Evolutionary conservation across 2,797 vertebrate genomes (phyloP), one percentile per base, ranked within the genome.

Genomic region (Hipposideros larvatus): DNA sequence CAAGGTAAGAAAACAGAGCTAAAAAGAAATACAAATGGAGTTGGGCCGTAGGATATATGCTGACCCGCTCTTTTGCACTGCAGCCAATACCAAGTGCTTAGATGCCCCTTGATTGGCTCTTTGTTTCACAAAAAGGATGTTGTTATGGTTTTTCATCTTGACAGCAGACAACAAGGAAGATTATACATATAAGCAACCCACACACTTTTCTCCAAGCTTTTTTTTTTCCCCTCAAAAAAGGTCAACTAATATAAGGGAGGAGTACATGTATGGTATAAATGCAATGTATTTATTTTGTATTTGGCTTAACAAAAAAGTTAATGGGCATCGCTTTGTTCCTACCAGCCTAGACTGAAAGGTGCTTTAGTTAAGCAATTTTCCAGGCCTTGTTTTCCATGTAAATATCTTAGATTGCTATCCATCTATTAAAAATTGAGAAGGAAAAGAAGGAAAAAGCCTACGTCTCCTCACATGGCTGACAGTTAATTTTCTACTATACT

Each of bases 401-500:
- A 96, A 96, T 95, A 63, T 88, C 87, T 92, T 91, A 93, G 43
- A 90, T 65, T 84, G 59, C 73, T 91, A 79, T 73, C 88, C 22
- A 53, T 89, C 53, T 90, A 37, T 65, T 51, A 88, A 87, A 86
- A 94, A 82, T 46, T 87, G 37, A 90, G 46, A 95, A 82, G 87
- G 48, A 8, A 77, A 93, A 82, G 61, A 90, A 87, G 59, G 48
- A 84, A 93, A 91, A 87, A 4, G 26, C 26, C 75, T 85, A 66
- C 68, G 34, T 91, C 43, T 51, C 14, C 79, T 87, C 43, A 51
- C 41, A 90, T 94, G 90, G 48, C 63, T 95, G 63, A 74, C 82
- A 87, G 75, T 90, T 84, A 80, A 71, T 97, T 96, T 96, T 85
- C 78, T 90, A 73, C 48, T 86, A 26, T 86, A 71, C 24, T 96